Evolutionary conservation across 2,113 vertebrate genomes (phyloP).

Genomic region (Sisor rabdophorus): DNA sequence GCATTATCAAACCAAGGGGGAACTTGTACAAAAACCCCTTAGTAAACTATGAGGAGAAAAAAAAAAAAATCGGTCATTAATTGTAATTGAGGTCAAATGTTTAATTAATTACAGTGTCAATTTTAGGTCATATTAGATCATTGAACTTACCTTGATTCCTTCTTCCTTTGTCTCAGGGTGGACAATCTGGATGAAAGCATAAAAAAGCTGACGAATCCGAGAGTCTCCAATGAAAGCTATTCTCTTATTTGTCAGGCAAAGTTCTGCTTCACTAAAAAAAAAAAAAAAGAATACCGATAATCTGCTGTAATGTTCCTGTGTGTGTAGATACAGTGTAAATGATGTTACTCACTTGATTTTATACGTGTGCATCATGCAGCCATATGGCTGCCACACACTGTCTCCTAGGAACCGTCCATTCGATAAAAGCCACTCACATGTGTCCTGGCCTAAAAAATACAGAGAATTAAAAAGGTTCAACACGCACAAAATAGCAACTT

Average conservation of each 20-base stretch:
- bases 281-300: constrained; percentile 41
- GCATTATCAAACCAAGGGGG: too few species aligned
- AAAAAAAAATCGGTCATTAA: too few species aligned
- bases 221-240: constrained; percentile 93
- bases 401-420: constrained; percentile 93
- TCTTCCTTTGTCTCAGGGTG: constrained; percentile 82
- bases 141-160: constrained; percentile 81
- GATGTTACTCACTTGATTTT: constrained; percentile 80
- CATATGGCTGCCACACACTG: constrained; percentile 94
- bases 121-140: too few species aligned
- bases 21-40: too few species aligned
- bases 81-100: too few species aligned
- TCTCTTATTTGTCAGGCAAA: constrained; percentile 81
- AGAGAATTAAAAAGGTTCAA: neutral
- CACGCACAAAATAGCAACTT: too few species aligned
- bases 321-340: neutral
- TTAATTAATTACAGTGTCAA: too few species aligned
- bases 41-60: too few species aligned
- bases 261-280: constrained; percentile 87
- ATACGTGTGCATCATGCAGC: constrained; percentile 99
- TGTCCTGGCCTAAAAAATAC: constrained; percentile 76
- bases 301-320: neutral
- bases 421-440: constrained; percentile 91
- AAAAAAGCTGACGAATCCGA: constrained; percentile 90
- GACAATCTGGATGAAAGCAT: constrained; percentile 88